Evolutionary conservation across 2,113 vertebrate species (phyloP), one percentile per base, ranked within the genome.

Genomic region (Rallus limicola): DNA sequence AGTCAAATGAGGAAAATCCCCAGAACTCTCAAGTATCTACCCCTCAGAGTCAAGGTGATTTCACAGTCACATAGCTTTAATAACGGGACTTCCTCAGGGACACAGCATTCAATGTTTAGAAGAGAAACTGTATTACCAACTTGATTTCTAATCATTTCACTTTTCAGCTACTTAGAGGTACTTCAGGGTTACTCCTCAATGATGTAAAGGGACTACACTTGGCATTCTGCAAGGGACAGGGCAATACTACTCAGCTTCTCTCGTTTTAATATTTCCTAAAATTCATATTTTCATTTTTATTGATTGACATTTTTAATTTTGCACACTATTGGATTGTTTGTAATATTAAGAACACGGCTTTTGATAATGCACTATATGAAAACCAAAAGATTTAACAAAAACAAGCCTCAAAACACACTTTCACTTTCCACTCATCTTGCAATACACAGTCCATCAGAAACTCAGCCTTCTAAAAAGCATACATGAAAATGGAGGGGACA

Each of bases 61-160:
- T 94, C 78, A 93, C 13, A 96, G 90, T 89, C 92, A 96, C 8
- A 16, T 64, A 64, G 63, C 21, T 82, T 60, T 59, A 94, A 78
- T 52, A 84, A 65, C 2, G 34, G 36, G 40, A 90, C 94, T 90
- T 94, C 95, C 93, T 96, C 50, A 70, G 60, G 77, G 88, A 96
- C 70, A 52, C 6, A 40, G 59, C 14, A 52, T 89, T 86, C 75
- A 83, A 94, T 89, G 85, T 42, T 75, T 83, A 63, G 52, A 88
- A 92, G 70, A 96, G 63, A 95, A 96, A 96, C 71, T 79, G 14
- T 76, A 69, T 50, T 70, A 94, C 62, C 70, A 67, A 40, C 79
- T 62, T 86, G 60, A 82, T 92, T 95, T 93, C 92, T 92, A 36
- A 88, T 92, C 50, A 92, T 95, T 59, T 92, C 40, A 86, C 75